Evolutionary conservation across 2,888 invertebrate genomes (phyloP), one percentile per base, ranked within the genome.

Genomic region (Chesias legatella): DNA sequence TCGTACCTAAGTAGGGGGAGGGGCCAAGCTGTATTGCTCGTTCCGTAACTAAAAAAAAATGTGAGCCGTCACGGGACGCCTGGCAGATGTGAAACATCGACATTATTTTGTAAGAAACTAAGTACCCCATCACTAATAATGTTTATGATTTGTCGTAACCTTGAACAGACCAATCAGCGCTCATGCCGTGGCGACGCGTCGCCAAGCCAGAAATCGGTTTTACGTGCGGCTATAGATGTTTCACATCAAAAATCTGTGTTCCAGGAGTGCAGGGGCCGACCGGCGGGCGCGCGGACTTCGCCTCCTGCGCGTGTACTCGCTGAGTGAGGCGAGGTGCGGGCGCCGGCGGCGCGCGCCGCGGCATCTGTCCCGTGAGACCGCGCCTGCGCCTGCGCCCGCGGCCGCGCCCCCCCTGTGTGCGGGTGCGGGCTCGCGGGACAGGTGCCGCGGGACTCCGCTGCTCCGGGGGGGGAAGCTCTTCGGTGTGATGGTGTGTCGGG

Each of bases 371-470:
- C 47, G 43, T 35, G 41, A 48, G 41, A 35, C 48, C 50, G 40
- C 47, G n/a, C n/a, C n/a, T n/a, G n/a, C n/a, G n/a, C 43, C 27
- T 37, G 48, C 20, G 34, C 44, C 40, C 32, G 34, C 52, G 17
- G 35, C 27, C 43, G 36, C 50, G 56, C 45, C 55, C 49, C 40
- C 7, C 9, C 53, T 64, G 50, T 69, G 70, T 58, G 66, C 64
- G 21, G 71, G 68, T 34, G 29, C 56, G 36, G 56, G n/a, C n/a
- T n/a, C 58, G 48, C 17, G 7, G 43, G 33, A 81, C 68, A 51
- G 57, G 54, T 79, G 83, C 66, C 69, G 68, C 10, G 85, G 83
- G 47, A 43, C 83, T 33, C 77, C 83, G 42, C 68, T 84, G 52
- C 45, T 79, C 58, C 59, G 56, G 35, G 58, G 44, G 10, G 26